phyloP scores from a whole-genome alignment of 2,113 vertebrate species.

The Ailuropoda melanoleuca region DNA sequence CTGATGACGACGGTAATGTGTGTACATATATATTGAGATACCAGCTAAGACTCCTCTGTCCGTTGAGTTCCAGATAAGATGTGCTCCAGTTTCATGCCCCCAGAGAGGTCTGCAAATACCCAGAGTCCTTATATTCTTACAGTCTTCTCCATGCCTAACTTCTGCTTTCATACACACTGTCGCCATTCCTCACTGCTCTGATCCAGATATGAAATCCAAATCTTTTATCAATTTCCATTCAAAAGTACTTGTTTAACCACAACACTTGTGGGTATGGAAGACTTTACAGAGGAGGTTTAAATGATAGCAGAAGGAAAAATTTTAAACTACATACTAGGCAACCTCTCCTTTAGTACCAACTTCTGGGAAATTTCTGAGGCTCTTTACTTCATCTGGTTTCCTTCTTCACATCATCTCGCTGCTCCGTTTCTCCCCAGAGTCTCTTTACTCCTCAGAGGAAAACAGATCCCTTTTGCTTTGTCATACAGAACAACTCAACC shows the following conservation, averaged over 20 bases:
- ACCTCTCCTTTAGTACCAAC: neutral
- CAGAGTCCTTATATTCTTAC: neutral
- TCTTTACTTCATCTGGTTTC: neutral
- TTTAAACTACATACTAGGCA: neutral
- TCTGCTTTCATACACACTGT: neutral
- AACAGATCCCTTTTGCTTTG: neutral
- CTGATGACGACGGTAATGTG: neutral
- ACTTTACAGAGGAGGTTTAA: neutral
- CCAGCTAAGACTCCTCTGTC: neutral
- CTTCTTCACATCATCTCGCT: neutral
- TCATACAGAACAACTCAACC: neutral
- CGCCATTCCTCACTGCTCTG: neutral
- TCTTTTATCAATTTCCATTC: neutral
- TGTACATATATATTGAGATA: neutral
- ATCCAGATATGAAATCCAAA: neutral
- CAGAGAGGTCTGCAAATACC: neutral
- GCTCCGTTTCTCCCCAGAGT: neutral
- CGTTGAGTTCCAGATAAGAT: neutral
- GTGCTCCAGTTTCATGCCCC: neutral
- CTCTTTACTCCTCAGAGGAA: neutral
- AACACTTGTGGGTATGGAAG: neutral
- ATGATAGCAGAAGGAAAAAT: neutral
- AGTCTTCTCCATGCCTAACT: neutral
- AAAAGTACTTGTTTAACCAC: neutral
- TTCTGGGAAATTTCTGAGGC: neutral